Percentiles rank a stretch among this genome's conserved stretches.
Conservation (phyloP, 1,140 invertebrate genomes). For the Macrobrachium rosenbergii region DNA sequence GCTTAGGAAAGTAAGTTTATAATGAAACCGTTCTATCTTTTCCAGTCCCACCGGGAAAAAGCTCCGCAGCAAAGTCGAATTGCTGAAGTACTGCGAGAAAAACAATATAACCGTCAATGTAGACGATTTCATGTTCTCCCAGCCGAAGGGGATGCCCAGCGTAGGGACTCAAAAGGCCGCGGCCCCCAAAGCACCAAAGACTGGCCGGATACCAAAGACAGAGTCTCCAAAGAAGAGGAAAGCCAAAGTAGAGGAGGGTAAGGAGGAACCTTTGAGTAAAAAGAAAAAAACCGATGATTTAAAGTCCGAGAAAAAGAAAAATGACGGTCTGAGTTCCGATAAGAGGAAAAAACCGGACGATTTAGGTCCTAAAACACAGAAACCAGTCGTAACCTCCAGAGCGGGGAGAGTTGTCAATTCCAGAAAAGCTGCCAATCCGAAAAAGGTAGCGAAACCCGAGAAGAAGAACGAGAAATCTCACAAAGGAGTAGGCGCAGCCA, state of each 20-base stretch:
- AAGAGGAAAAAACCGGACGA: no score
- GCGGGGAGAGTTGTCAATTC: no score
- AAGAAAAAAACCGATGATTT: no score
- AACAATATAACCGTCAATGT: conserved; percentile 28
- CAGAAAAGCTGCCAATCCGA: no score
- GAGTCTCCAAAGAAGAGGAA: conserved; percentile 10
- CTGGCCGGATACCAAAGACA: conserved; percentile 22
- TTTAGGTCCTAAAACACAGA: no score
- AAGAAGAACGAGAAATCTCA: no score
- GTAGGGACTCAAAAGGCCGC: not conserved
- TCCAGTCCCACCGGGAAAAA: conserved; percentile 45
- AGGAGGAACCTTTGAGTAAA: no score
- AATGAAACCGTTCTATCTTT: not conserved
- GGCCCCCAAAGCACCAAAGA: not conserved
- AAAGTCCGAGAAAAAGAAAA: no score
- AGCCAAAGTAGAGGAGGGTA: not conserved
- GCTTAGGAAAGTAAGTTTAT: not conserved
- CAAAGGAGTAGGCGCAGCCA: no score
- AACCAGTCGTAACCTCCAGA: no score
- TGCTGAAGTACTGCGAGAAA: conserved; percentile 18
- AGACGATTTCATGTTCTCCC: conserved; percentile 26
- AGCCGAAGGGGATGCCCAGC: not conserved
- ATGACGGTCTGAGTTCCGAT: no score
- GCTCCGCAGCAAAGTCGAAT: conserved; percentile 33
- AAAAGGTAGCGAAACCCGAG: no score